phyloP scores from a whole-genome alignment of 2,797 vertebrate genomes.

The Xenopus petersii region DNA sequence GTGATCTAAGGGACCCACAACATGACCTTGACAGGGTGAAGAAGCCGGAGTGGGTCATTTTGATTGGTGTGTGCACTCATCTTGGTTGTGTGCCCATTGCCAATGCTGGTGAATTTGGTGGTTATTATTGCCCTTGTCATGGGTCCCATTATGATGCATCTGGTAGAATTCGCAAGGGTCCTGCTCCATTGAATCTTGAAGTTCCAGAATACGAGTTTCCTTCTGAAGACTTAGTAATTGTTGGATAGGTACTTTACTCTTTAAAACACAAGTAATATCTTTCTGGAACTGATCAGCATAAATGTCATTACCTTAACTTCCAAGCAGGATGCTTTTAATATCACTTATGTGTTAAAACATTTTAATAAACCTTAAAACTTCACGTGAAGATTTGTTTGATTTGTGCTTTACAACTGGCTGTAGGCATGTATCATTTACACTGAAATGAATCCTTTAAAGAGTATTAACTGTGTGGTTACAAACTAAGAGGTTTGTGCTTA shows the following conservation, averaged over 20 bases:
- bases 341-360: conserved; percentile 48
- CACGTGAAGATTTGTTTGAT: conserved; percentile 23
- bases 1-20: conserved; percentile 80
- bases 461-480: no score
- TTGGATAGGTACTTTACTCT: conserved; percentile 68
- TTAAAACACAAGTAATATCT: neutral
- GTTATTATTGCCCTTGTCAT: conserved; percentile 91
- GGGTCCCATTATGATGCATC: conserved; percentile 93
- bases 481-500: no score
- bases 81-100: conserved; percentile 89
- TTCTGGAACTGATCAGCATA: neutral
- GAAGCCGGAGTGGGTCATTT: conserved; percentile 80
- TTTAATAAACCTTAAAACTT: conserved; percentile 61
- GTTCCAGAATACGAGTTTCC: conserved; percentile 80
- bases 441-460: no score
- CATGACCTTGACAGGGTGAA: conserved; percentile 82
- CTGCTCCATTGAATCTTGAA: conserved; percentile 86
- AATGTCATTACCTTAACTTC: neutral
- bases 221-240: conserved; percentile 74
- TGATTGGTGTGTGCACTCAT: conserved; percentile 88
- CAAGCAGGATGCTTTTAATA: conserved; percentile 45
- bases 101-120: conserved; percentile 84
- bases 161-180: conserved; percentile 87
- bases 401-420: no score
- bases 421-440: no score